Percentiles rank a stretch among this genome's conserved stretches.
These are phyloP conservation scores for Lindbergichthys nudifrons DNA, from an alignment of 2,797 vertebrate genomes.

Conservation along the genomic window DNA sequence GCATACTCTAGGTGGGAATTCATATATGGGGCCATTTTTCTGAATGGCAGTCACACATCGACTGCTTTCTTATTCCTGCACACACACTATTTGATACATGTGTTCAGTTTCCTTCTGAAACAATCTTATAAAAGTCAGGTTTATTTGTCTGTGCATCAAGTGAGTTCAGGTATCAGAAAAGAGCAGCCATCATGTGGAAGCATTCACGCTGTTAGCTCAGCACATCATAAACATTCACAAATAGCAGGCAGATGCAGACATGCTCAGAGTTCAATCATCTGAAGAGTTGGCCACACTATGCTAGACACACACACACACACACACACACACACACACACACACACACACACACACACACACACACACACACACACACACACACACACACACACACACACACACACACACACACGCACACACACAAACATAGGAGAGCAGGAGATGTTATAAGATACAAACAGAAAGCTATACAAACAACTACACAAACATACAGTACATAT, in stretches of 20 bases:
- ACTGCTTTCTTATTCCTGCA: slow-evolving; percentile 31
- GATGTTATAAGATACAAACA: slow-evolving; percentile 64
- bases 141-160: slow-evolving; percentile 63
- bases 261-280: slow-evolving; percentile 78
- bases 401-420: slow-evolving; percentile 19
- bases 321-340: slow-evolving; percentile 37
- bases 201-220: slow-evolving; percentile 78
- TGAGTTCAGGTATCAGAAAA: slow-evolving; percentile 64
- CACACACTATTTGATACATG: slow-evolving; percentile 18
- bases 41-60: slow-evolving; percentile 23
- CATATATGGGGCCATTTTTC: slow-evolving; percentile 26
- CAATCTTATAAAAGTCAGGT: slow-evolving; percentile 28
- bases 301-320: slow-evolving; percentile 36
- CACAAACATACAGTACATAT: slow-evolving; percentile 57
- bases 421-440: slow-evolving; percentile 23
- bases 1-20: slow-evolving; percentile 37
- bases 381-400: slow-evolving; percentile 42
- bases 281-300: slow-evolving; percentile 64
- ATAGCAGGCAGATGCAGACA: slow-evolving; percentile 84
- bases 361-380: too few species aligned
- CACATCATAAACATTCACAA: slow-evolving; percentile 85
- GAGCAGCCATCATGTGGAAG: slow-evolving; percentile 79
- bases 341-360: slow-evolving; percentile 18
- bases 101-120: slow-evolving; percentile 29
- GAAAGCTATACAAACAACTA: slow-evolving; percentile 68